phyloP scores from a whole-genome alignment of 2,888 invertebrate genomes.

The Mythimna albipuncta region DNA sequence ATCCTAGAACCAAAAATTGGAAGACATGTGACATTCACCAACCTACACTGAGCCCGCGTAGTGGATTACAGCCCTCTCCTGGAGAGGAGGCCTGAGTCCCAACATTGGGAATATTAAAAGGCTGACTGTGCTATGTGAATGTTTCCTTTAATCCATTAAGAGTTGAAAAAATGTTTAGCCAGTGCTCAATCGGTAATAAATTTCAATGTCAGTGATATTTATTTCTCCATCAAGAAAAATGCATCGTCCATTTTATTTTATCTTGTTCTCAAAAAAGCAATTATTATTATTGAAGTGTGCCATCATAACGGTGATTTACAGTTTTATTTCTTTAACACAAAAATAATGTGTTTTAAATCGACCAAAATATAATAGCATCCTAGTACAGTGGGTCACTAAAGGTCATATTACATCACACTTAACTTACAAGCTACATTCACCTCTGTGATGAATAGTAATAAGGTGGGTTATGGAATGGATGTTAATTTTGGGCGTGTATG shows the following conservation, averaged over 20 bases:
- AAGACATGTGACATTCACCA: no score
- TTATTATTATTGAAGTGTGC: constrained; percentile 25
- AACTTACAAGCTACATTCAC: constrained; percentile 1
- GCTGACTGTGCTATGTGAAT: no score
- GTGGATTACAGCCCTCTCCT: no score
- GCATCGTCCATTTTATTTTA: constrained; percentile 18
- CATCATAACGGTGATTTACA: constrained; percentile 43
- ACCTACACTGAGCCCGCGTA: no score
- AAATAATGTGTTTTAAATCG: constrained; percentile 56
- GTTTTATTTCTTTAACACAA: constrained; percentile 35
- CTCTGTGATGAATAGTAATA: background rate
- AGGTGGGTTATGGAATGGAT: constrained; percentile 1
- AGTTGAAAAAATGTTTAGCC: background rate
- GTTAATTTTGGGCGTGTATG: background rate
- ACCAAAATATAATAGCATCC: constrained; percentile 42
- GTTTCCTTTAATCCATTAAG: no score
- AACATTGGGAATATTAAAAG: no score
- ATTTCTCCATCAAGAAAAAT: background rate
- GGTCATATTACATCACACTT: constrained; percentile 52
- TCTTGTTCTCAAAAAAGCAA: constrained; percentile 8
- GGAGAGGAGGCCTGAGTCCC: no score
- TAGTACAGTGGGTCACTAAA: constrained; percentile 43
- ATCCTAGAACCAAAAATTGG: no score
- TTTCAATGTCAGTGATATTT: background rate
- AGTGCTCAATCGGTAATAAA: background rate